Evolutionary conservation across 1,140 invertebrate species (phyloP).

Genomic region (Magallana ariakensis): DNA sequence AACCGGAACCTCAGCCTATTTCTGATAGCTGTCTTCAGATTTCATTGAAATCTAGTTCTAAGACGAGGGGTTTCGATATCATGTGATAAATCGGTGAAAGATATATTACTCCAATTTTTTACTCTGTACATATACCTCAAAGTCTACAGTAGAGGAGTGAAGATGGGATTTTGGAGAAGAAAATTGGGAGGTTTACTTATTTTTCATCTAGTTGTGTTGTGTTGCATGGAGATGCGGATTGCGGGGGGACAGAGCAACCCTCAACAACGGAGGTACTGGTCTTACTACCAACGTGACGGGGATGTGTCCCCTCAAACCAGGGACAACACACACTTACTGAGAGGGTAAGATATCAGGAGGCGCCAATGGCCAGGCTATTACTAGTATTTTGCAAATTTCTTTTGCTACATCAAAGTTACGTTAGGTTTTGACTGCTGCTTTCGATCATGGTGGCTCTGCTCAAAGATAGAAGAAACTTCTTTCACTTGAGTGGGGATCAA

Average conservation of each 20-base stretch:
- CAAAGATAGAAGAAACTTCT: neutral
- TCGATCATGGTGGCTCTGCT: neutral
- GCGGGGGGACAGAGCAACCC: neutral
- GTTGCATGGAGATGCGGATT: neutral
- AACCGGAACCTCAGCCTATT: neutral
- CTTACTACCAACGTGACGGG: neutral
- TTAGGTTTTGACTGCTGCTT: neutral
- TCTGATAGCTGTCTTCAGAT: neutral
- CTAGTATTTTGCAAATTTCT: neutral
- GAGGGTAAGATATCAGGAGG: neutral
- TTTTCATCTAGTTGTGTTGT: neutral
- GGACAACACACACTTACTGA: neutral
- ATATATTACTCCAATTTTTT: neutral
- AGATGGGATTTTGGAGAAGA: neutral
- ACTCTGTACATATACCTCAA: neutral
- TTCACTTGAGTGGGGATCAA: constrained; percentile 16
- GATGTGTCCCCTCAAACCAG: neutral
- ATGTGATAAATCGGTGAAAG: neutral
- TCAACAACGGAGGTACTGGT: neutral
- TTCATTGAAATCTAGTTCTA: neutral
- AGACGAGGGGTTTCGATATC: neutral
- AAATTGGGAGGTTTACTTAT: neutral
- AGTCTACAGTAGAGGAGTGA: neutral
- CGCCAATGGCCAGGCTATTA: neutral
- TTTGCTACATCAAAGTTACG: neutral